Evolutionary conservation across 2,888 invertebrate genomes (phyloP).

Genomic region (Parnassius glacialis): DNA sequence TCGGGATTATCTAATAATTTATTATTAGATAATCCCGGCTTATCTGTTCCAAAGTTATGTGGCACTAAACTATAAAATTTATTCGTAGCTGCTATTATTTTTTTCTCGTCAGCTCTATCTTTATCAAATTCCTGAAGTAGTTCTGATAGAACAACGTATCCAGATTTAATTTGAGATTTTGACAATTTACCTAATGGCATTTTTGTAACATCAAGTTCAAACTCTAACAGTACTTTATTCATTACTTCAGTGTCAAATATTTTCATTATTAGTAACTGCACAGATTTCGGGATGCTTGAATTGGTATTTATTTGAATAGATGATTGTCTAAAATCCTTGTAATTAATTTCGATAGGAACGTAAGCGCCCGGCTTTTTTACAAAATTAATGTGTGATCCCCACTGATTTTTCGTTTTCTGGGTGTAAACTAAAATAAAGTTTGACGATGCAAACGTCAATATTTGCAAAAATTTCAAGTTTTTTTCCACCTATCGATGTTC

Average conservation of each 20-base stretch:
- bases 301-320: constrained; percentile 19
- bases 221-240: constrained; percentile 21
- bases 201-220: constrained; percentile 23
- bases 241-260: constrained; percentile 26
- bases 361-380: constrained; percentile 14
- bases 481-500: constrained; percentile 92
- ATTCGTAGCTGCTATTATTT: constrained; percentile 24
- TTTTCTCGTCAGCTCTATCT: constrained; percentile 10
- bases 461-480: constrained; percentile 77
- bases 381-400: constrained; percentile 81
- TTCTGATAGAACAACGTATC: constrained; percentile 17
- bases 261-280: constrained; percentile 20
- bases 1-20: constrained; percentile 88
- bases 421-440: constrained; percentile 83
- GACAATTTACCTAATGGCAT: constrained; percentile 28
- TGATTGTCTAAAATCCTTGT: constrained; percentile 18
- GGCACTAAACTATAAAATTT: constrained; percentile 69
- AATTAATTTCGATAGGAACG: constrained; percentile 17
- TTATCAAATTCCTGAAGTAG: constrained; percentile 16
- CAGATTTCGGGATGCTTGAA: constrained; percentile 22
- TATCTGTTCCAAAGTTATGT: constrained; percentile 93
- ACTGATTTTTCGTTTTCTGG: constrained; percentile 92
- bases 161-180: constrained; percentile 21
- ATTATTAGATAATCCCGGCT: too few relatives aligned
- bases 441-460: constrained; percentile 81